Percentiles rank a stretch among this genome's conserved stretches.
These are phyloP conservation scores for Epinotia ramella DNA, from an alignment of 2,888 invertebrate species.

Conservation along the genomic window DNA sequence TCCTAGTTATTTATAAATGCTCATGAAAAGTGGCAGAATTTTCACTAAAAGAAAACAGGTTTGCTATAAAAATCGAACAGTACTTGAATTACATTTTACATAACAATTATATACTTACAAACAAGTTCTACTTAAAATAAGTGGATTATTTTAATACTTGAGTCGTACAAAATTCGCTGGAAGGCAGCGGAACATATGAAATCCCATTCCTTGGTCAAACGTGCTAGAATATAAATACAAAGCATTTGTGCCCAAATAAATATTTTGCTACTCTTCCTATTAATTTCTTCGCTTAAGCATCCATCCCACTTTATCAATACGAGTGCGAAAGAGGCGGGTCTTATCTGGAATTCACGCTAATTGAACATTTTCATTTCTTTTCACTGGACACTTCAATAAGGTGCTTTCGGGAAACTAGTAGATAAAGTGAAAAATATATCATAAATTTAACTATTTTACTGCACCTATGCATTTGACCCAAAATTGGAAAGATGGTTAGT, in stretches of 20 bases:
- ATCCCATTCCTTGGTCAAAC: slow-evolving; percentile 28
- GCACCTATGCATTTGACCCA: too few relatives aligned
- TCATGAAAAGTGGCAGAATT: background rate
- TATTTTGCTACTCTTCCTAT: background rate
- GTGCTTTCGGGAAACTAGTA: background rate
- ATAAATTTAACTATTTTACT: too few relatives aligned
- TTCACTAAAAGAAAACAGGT: slow-evolving; percentile 1
- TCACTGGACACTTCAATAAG: background rate
- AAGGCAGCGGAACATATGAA: slow-evolving; percentile 11
- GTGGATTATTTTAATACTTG: slow-evolving; percentile 27
- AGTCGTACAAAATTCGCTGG: slow-evolving; percentile 27
- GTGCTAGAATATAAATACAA: slow-evolving; percentile 24
- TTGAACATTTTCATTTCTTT: too few relatives aligned
- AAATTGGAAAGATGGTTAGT: too few relatives aligned
- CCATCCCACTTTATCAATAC: background rate
- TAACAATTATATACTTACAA: slow-evolving; percentile 30
- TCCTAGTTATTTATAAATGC: slow-evolving; percentile 2
- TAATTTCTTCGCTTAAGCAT: background rate
- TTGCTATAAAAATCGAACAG: slow-evolving; percentile 11
- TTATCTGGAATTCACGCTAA: background rate
- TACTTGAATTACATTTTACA: slow-evolving; percentile 9
- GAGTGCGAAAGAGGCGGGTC: background rate
- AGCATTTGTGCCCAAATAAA: slow-evolving; percentile 31
- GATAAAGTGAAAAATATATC: too few relatives aligned
- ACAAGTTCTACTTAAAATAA: slow-evolving; percentile 24